These are phyloP conservation scores for Orientallactaga bullata DNA, from an alignment of 2,113 vertebrate species.

Conservation along the genomic window DNA sequence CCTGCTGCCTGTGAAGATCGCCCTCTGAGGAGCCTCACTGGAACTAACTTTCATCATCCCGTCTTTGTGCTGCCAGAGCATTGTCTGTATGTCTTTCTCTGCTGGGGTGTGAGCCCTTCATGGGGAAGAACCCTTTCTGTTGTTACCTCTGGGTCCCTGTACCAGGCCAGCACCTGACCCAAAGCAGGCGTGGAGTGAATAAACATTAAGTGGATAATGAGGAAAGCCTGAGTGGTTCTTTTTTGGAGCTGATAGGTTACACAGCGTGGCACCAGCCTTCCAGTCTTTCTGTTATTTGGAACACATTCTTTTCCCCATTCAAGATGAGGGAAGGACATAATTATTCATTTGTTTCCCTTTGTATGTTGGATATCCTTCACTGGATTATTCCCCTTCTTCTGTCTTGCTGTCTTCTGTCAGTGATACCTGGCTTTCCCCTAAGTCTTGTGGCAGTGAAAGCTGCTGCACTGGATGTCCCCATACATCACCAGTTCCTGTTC, in stretches of 20 bases:
- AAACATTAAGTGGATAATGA: background rate
- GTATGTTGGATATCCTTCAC: conserved; percentile 7
- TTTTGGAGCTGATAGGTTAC: background rate
- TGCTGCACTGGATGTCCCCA: background rate
- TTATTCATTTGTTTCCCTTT: conserved; percentile 46
- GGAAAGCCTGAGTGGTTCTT: background rate
- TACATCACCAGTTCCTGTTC: conserved; percentile 14
- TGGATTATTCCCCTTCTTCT: conserved; percentile 44
- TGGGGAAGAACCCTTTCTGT: background rate
- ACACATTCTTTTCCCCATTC: background rate
- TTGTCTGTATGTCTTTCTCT: background rate
- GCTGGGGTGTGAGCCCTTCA: background rate
- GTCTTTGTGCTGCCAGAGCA: background rate
- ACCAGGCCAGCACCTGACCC: background rate
- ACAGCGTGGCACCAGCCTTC: background rate
- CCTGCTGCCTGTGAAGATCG: background rate
- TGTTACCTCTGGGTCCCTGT: background rate
- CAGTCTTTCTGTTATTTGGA: conserved; percentile 9
- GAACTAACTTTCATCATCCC: background rate
- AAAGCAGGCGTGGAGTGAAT: background rate
- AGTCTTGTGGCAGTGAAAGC: conserved; percentile 50
- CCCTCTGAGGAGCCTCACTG: background rate
- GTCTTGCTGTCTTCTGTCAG: conserved; percentile 11
- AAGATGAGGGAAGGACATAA: background rate
- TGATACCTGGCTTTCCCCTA: conserved; percentile 2